Conservation (phyloP, 2,113 vertebrate species). For the Sardina pilchardus region DNA sequence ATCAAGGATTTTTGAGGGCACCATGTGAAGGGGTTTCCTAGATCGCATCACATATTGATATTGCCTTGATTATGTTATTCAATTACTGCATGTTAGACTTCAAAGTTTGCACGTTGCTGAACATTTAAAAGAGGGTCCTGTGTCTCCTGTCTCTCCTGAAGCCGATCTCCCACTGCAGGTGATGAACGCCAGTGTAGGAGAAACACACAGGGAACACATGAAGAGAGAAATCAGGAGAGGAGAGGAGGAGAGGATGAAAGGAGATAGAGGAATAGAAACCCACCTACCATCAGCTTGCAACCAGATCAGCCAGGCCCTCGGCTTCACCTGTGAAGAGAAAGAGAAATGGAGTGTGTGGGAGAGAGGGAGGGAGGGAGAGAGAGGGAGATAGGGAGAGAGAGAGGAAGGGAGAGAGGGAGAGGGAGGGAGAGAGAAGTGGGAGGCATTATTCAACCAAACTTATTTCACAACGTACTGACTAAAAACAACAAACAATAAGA, state of each 20-base stretch:
- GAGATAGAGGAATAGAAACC: slow-evolving; percentile 32
- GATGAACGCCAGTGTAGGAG: too few relatives aligned
- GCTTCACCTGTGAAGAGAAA: neutral
- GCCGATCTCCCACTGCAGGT: neutral
- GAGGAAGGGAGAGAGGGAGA: slow-evolving; percentile 13
- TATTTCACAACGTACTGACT: neutral
- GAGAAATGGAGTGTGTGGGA: slow-evolving; percentile 24
- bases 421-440: slow-evolving; percentile 15
- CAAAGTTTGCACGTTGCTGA: too few relatives aligned
- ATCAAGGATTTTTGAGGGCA: too few relatives aligned
- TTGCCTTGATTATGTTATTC: too few relatives aligned
- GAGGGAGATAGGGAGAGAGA: slow-evolving; percentile 3
- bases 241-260: neutral
- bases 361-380: slow-evolving; percentile 27
- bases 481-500: neutral
- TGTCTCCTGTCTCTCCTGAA: too few relatives aligned
- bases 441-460: slow-evolving; percentile 16
- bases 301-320: neutral
- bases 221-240: too few relatives aligned
- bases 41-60: too few relatives aligned
- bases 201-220: neutral
- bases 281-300: slow-evolving; percentile 68
- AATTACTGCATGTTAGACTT: too few relatives aligned
- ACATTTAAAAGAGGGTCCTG: too few relatives aligned
- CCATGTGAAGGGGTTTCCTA: too few relatives aligned